Evolutionary conservation across 2,113 vertebrate species (phyloP).

Genomic region (Percopsis transmontana): DNA sequence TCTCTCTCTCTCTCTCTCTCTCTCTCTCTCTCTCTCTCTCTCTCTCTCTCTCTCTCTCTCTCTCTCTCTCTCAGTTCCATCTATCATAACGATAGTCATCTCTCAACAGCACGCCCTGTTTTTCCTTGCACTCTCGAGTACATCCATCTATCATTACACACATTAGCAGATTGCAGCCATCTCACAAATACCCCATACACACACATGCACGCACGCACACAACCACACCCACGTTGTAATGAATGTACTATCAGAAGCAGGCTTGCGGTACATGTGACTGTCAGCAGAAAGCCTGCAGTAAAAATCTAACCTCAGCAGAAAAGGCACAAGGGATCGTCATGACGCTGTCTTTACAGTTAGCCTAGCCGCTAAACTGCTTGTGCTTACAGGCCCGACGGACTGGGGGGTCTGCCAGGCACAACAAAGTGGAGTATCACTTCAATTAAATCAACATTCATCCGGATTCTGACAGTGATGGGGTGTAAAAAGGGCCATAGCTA

Average conservation of each 20-base stretch:
- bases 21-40: background rate
- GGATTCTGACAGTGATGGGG: no score
- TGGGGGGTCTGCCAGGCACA: no score
- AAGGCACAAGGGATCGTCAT: conserved; percentile 5
- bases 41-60: background rate
- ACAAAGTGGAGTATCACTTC: no score
- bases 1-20: background rate
- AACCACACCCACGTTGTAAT: conserved; percentile 2
- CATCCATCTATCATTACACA: background rate
- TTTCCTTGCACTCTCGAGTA: background rate
- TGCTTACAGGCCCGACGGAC: background rate
- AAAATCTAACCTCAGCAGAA: conserved; percentile 49
- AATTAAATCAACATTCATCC: no score
- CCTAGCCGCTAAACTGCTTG: background rate
- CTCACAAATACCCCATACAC: background rate
- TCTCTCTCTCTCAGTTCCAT: background rate
- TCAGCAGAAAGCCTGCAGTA: conserved; percentile 38
- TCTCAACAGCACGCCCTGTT: background rate
- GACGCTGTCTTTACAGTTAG: background rate
- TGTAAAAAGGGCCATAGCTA: no score
- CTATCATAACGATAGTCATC: background rate
- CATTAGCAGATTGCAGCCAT: conserved; percentile 3
- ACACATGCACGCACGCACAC: background rate
- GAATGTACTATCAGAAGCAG: conserved; percentile 32
- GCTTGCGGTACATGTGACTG: conserved; percentile 22